phyloP scores from a whole-genome alignment of 1,140 invertebrate species.

The Leptonema lineaticorne region DNA sequence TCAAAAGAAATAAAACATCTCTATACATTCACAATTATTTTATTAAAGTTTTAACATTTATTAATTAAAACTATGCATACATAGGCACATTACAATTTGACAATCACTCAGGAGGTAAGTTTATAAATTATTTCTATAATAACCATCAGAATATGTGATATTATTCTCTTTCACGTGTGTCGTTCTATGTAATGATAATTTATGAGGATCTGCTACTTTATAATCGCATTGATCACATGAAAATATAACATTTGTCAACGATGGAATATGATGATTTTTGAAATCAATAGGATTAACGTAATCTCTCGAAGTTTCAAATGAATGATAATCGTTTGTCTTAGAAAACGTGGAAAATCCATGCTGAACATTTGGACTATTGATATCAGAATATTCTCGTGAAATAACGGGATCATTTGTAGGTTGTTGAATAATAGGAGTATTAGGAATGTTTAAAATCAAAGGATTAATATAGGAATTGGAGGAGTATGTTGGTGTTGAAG shows the following conservation, averaged over 20 bases:
- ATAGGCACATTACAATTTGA: too few species aligned
- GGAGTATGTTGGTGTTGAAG: neutral
- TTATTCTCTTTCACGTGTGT: neutral
- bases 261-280: neutral
- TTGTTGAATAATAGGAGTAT: slow-evolving; percentile 1
- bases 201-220: neutral
- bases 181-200: neutral
- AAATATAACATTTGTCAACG: neutral
- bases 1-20: too few species aligned
- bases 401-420: neutral
- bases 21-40: too few species aligned
- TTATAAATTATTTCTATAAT: neutral
- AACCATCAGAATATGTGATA: neutral
- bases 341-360: neutral
- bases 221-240: slow-evolving; percentile 4
- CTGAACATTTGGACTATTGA: neutral
- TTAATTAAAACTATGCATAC: too few species aligned
- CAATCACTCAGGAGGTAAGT: too few species aligned
- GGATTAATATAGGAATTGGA: neutral
- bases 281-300: neutral
- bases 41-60: too few species aligned
- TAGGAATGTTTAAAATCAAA: slow-evolving; percentile 21
- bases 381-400: neutral
- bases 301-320: too few species aligned
- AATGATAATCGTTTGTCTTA: neutral